A percentile compares a stretch with the other conserved stretches of the same genome.
Evolutionary conservation across 1,140 invertebrate genomes (phyloP).

Genomic region (Drosophila pandora): DNA sequence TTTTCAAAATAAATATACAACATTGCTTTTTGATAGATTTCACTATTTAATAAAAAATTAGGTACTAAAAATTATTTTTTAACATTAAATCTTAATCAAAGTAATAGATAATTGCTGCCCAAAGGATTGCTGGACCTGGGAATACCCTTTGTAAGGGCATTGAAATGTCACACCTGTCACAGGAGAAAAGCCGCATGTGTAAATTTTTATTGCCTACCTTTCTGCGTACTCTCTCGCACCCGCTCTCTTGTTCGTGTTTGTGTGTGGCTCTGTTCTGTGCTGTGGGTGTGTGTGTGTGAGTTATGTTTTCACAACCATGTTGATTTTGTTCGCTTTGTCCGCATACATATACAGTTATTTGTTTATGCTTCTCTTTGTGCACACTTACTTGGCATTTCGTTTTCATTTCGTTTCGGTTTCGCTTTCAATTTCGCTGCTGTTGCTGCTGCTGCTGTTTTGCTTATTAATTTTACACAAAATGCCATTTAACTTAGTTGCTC

Average conservation of each 20-base stretch:
- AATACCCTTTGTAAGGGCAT: constrained; percentile 22
- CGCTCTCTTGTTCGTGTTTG: constrained; percentile 19
- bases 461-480: constrained; percentile 75
- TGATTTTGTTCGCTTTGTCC: constrained; percentile 63
- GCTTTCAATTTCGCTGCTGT: constrained; percentile 3
- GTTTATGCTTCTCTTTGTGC: constrained; percentile 33
- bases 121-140: neutral
- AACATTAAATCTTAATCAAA: neutral
- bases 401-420: constrained; percentile 7
- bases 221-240: constrained; percentile 20
- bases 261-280: constrained; percentile 24
- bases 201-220: constrained; percentile 68
- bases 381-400: constrained; percentile 39
- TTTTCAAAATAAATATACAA: neutral
- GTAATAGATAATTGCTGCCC: neutral
- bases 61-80: neutral
- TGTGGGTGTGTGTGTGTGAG: constrained; percentile 24
- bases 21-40: constrained; percentile 2
- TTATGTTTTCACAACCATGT: constrained; percentile 73
- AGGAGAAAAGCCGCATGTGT: constrained; percentile 39
- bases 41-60: neutral
- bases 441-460: constrained; percentile 21
- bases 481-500: constrained; percentile 56
- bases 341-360: constrained; percentile 36
- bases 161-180: constrained; percentile 42